Percentiles rank a stretch among this genome's conserved stretches.
Evolutionary conservation across 23 tunicate genomes (phyloP).

Genomic region (Botrylloides violaceus): DNA sequence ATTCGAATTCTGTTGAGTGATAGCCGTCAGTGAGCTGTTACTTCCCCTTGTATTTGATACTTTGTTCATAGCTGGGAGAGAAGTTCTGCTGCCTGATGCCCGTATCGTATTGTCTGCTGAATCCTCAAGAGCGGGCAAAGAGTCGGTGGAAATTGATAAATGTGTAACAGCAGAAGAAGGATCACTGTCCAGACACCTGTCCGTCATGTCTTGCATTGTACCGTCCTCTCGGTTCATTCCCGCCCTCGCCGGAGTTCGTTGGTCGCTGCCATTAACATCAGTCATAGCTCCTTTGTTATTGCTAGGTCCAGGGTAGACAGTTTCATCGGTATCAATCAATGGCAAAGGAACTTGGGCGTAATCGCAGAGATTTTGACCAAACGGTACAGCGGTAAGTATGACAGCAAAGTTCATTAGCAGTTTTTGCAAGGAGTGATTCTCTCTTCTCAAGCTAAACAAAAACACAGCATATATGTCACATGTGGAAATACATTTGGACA

Average conservation of each 20-base stretch:
- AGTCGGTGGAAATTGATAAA: conserved; percentile 59
- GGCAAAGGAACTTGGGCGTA: conserved; percentile 22
- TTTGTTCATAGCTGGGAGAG: conserved; percentile 7
- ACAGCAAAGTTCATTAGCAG: conserved; percentile 60
- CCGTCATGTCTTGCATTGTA: background rate
- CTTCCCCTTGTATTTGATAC: background rate
- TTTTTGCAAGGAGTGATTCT: conserved; percentile 39
- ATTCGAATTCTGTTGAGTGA: background rate
- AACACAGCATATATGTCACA: background rate
- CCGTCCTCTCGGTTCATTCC: background rate
- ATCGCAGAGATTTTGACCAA: conserved; percentile 56
- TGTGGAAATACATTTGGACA: background rate
- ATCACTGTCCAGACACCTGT: conserved; percentile 56
- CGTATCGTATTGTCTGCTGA: background rate
- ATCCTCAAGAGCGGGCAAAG: conserved; percentile 8
- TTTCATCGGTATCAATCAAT: background rate
- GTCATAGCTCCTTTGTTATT: background rate
- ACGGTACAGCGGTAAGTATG: conserved; percentile 62
- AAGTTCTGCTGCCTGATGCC: background rate
- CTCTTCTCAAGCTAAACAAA: conserved; percentile 58
- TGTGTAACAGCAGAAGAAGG: conserved; percentile 76
- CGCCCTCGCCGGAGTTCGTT: background rate
- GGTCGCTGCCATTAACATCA: background rate
- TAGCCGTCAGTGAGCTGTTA: background rate
- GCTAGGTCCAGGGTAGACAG: background rate